Percentiles rank a stretch among this genome's conserved stretches.
phyloP scores from a whole-genome alignment of 2,113 vertebrate species.

The Megatriorchis doriae region DNA sequence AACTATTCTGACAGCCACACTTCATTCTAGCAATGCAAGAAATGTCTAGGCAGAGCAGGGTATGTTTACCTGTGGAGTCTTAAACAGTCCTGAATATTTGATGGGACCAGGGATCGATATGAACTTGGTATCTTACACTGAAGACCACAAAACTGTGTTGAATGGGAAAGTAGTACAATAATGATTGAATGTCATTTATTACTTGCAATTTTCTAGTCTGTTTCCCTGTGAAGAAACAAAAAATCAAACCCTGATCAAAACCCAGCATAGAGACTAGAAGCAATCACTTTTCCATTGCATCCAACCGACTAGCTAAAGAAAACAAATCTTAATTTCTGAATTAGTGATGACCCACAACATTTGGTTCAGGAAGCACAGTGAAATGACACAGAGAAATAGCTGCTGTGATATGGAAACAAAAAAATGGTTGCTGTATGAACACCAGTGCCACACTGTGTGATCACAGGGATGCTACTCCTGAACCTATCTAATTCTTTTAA shows the following conservation, averaged over 20 bases:
- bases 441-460: no score
- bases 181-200: background rate
- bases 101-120: background rate
- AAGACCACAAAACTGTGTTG: background rate
- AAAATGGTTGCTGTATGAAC: background rate
- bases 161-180: background rate
- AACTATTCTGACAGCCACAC: background rate
- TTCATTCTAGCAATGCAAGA: background rate
- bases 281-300: background rate
- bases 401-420: background rate
- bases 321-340: background rate
- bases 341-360: background rate
- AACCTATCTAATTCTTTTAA: background rate
- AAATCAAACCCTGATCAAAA: constrained; percentile 7
- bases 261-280: background rate
- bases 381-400: background rate
- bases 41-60: background rate
- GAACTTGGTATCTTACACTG: background rate
- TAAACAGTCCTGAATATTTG: background rate
- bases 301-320: background rate
- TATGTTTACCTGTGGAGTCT: background rate
- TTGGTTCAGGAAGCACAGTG: background rate
- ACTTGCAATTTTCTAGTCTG: background rate
- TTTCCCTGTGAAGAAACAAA: background rate
- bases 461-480: background rate